A percentile compares a stretch with the other conserved stretches of the same genome.
These are phyloP conservation scores for Tringa solitaria DNA, from an alignment of 2,113 vertebrate genomes.

Conservation along the genomic window DNA sequence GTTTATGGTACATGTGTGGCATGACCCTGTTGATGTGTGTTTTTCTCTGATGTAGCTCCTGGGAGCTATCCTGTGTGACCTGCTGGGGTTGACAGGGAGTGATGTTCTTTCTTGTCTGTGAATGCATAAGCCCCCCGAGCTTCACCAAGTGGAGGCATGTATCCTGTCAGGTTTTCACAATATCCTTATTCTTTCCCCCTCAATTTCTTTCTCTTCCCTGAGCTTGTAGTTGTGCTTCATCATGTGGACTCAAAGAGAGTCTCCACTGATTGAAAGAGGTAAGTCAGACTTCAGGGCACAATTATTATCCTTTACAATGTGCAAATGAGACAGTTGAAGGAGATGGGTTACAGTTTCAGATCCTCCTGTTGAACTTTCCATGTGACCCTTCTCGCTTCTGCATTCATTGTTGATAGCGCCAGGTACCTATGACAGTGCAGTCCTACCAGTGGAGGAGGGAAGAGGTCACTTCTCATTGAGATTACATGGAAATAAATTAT, in stretches of 20 bases:
- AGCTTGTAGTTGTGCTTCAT: not conserved
- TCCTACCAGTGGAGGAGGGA: not conserved
- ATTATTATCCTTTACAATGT: not conserved
- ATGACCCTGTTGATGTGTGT: not conserved
- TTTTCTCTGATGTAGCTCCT: not conserved
- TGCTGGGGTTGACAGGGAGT: not conserved
- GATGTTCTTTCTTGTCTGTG: not conserved
- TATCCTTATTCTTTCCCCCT: not conserved
- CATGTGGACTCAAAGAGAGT: accelerated
- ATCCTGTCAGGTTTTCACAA: not conserved
- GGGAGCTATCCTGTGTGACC: not conserved
- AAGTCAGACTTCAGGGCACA: not conserved
- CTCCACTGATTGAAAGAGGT: not conserved
- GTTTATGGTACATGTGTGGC: accelerated
- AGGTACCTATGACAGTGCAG: not conserved
- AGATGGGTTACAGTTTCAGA: not conserved
- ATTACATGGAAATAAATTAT: not conserved
- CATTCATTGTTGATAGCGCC: not conserved
- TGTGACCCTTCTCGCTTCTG: not conserved
- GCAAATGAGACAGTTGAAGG: not conserved
- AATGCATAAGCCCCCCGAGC: not conserved
- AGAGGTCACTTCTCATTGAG: not conserved
- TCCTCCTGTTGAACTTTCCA: not conserved
- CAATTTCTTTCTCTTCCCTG: not conserved
- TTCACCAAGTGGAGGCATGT: not conserved